Evolutionary conservation across 2,113 vertebrate species (phyloP).

Genomic region (Cottus gobio): DNA sequence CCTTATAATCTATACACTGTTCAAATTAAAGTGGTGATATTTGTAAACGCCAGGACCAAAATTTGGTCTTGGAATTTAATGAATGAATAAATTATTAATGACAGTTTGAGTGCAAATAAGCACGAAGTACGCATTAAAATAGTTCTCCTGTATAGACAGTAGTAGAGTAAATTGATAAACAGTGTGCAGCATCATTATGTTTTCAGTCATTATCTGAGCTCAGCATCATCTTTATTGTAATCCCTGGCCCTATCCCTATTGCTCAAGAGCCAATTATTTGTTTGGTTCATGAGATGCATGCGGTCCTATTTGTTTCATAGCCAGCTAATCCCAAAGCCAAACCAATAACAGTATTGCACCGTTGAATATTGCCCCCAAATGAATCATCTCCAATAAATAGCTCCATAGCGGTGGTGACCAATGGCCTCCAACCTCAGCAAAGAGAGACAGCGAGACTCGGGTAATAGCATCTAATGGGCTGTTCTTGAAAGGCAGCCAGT

Average conservation of each 20-base stretch:
- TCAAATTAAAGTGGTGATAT: too few species aligned
- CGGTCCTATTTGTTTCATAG: slow-evolving; percentile 26
- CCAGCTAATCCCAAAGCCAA: slow-evolving; percentile 30
- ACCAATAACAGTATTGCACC: slow-evolving; percentile 26
- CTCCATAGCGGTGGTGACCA: slow-evolving; percentile 49
- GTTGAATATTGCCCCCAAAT: slow-evolving; percentile 45
- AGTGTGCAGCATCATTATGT: neutral
- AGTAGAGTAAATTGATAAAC: neutral
- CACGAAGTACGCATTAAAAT: neutral
- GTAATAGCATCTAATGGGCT: slow-evolving; percentile 68
- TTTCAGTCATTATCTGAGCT: slow-evolving; percentile 20
- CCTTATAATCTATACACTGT: neutral
- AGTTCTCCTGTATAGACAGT: neutral
- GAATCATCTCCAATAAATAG: slow-evolving; percentile 53
- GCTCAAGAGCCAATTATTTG: slow-evolving; percentile 14
- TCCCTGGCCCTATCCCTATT: slow-evolving; percentile 21
- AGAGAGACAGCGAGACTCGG: slow-evolving; percentile 23
- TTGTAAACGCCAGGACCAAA: too few species aligned
- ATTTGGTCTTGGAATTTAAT: too few species aligned
- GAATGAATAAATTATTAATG: neutral
- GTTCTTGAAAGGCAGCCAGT: slow-evolving; percentile 69
- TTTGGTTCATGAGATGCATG: slow-evolving; percentile 25
- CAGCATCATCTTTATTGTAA: slow-evolving; percentile 28
- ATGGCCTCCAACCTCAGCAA: slow-evolving; percentile 30
- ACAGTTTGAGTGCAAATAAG: neutral